Base-by-base conservation (phyloP, 2,888 invertebrate species). In the Digitonthophagus gazella region DNA sequence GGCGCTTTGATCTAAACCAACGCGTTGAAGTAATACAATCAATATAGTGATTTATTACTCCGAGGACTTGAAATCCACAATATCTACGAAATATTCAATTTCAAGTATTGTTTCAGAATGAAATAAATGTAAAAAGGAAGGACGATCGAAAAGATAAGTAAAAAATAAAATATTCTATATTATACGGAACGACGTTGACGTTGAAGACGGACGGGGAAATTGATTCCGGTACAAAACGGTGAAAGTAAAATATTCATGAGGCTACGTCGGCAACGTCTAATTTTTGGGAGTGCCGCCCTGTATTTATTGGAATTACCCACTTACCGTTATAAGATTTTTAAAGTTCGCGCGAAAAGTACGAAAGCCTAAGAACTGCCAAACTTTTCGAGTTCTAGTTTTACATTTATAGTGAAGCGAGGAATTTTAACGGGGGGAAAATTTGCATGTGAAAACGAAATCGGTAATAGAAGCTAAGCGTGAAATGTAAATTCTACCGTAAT, bases 11-110 rank as follows among this genome's bases (percentile, higher is more conserved):
- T 61, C 61, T 61, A 61, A 61, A 61, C 61, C 61, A 61, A 61
- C 61, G 61, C 61, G 61, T 20, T 61, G 61, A 61, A 61, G 61
- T 61, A 61, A 61, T 61, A 61, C 61, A 61, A 61, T 61, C 61
- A 61, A 61, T 61, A 61, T 61, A 61, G 18, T 61, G 61, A 61
- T 61, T 61, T 61, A 61, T 61, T 19, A 20, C 20, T 18, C 20
- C 16, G 20, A 61, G 20, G 61, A 20, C 61, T 19, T 20, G 18
- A 20, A 20, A 61, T 61, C 58, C 58, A 15, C 58, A 58, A 58
- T 15, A 44, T 44, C 28, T 44, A 44, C 28, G 28, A 44, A 44
- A 15, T 58, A 58, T 14, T 4, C 58, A 58, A 18, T 2, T 54
- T n/a, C 14, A 11, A 54, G 54, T 44, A 6, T 44, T 16, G 15